A percentile compares a stretch with the other conserved stretches of the same genome.
Evolutionary conservation across 1,140 invertebrate genomes (phyloP).

Genomic region (Heterodera schachtii): DNA sequence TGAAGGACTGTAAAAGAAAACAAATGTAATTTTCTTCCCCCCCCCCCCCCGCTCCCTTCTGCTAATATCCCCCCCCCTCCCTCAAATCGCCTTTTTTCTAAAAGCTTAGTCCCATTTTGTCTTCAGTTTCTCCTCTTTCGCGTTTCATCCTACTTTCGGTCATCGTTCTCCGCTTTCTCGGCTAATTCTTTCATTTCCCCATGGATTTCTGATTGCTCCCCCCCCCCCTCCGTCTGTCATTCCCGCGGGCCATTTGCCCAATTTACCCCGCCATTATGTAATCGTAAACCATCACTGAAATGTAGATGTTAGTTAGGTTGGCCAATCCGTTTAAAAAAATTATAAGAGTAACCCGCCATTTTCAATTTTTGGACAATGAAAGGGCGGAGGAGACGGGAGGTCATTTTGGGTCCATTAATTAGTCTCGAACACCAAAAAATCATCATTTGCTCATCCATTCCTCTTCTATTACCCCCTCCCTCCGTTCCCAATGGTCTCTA

Average conservation of each 20-base stretch:
- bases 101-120: neutral
- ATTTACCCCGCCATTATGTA: neutral
- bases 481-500: neutral
- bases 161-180: neutral
- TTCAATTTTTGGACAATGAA: neutral
- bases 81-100: neutral
- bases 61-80: neutral
- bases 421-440: neutral
- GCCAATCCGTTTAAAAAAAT: neutral
- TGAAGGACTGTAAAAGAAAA: neutral
- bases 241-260: neutral
- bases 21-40: neutral
- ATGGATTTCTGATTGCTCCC: neutral
- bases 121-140: neutral
- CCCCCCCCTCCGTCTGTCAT: neutral
- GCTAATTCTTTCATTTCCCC: slow-evolving; percentile 12
- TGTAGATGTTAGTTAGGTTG: neutral
- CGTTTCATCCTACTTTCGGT: neutral
- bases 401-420: neutral
- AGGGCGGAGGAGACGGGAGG: no score
- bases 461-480: neutral
- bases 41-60: neutral
- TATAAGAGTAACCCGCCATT: neutral
- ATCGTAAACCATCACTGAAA: neutral
- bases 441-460: neutral